A percentile compares a stretch with the other conserved stretches of the same genome.
These are phyloP conservation scores for Halichoerus grypus DNA, from an alignment of 2,113 vertebrate species.

Conservation along the genomic window DNA sequence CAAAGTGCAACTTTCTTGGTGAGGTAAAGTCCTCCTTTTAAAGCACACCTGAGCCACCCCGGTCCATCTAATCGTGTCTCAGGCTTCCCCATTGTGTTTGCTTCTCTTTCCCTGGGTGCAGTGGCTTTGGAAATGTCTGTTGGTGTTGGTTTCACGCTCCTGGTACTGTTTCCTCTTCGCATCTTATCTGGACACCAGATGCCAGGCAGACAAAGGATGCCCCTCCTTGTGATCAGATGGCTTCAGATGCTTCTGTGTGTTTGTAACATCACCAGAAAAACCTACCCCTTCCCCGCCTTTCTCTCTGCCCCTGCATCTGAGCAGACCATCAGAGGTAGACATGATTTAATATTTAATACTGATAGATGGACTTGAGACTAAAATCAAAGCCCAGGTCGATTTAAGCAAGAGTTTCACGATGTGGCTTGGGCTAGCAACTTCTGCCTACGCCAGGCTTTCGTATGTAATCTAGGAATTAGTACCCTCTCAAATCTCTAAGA, in stretches of 20 bases:
- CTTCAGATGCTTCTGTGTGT: neutral
- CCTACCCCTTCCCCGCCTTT: neutral
- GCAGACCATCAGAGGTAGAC: conserved; percentile 43
- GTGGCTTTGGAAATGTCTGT: neutral
- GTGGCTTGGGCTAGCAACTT: neutral
- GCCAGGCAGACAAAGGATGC: conserved; percentile 21
- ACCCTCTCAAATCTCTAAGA: neutral
- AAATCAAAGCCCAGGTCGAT: neutral
- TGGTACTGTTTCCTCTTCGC: neutral
- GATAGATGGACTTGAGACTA: neutral
- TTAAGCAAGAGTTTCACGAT: neutral
- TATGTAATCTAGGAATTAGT: conserved; percentile 9
- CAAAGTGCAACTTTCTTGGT: conserved; percentile 24
- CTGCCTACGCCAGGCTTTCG: neutral
- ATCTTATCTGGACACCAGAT: conserved; percentile 52
- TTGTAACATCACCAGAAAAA: neutral
- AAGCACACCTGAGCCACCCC: neutral
- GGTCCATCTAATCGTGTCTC: neutral
- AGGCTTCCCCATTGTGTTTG: neutral
- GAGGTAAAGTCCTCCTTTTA: conserved; percentile 28
- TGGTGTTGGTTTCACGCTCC: conserved; percentile 48
- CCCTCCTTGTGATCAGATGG: neutral
- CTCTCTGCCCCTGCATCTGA: conserved; percentile 39
- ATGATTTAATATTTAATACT: conserved; percentile 32
- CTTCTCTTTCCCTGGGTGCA: neutral